phyloP scores from a whole-genome alignment of 2,113 vertebrate genomes.

The Choloepus hoffmanni region DNA sequence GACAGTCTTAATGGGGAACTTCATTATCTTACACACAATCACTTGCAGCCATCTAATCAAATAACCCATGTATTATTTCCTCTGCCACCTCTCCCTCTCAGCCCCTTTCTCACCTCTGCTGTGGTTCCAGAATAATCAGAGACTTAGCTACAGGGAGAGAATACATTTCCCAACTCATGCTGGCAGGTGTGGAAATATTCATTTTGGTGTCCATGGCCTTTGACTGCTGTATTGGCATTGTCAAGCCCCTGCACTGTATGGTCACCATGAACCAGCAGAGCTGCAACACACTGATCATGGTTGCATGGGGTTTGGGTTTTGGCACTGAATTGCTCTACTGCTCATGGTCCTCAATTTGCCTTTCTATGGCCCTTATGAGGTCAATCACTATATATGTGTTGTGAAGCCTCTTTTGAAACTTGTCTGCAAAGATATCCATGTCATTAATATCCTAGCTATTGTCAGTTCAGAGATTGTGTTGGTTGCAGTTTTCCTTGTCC shows the following conservation, averaged over 20 bases:
- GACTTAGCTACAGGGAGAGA: background rate
- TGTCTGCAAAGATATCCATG: background rate
- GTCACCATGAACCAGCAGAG: background rate
- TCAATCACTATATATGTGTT: too few species aligned
- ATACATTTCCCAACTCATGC: too few species aligned
- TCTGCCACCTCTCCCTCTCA: slow-evolving; percentile 46
- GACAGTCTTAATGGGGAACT: background rate
- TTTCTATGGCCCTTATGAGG: too few species aligned
- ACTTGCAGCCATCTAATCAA: background rate
- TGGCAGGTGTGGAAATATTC: too few species aligned
- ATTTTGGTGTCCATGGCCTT: slow-evolving; percentile 55
- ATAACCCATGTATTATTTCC: slow-evolving; percentile 29
- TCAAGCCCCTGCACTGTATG: background rate
- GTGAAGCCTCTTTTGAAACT: too few species aligned
- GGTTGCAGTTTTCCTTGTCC: background rate
- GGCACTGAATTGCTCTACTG: background rate
- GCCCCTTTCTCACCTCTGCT: slow-evolving; percentile 43
- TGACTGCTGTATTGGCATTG: slow-evolving; percentile 59
- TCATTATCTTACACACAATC: background rate
- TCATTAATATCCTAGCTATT: too few species aligned
- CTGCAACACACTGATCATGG: background rate
- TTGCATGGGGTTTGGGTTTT: background rate
- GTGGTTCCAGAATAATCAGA: slow-evolving; percentile 24
- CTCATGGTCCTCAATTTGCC: too few species aligned
- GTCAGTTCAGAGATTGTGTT: too few species aligned